These are phyloP conservation scores for Ectropis grisescens DNA, from an alignment of 1,140 invertebrate species.

Conservation along the genomic window DNA sequence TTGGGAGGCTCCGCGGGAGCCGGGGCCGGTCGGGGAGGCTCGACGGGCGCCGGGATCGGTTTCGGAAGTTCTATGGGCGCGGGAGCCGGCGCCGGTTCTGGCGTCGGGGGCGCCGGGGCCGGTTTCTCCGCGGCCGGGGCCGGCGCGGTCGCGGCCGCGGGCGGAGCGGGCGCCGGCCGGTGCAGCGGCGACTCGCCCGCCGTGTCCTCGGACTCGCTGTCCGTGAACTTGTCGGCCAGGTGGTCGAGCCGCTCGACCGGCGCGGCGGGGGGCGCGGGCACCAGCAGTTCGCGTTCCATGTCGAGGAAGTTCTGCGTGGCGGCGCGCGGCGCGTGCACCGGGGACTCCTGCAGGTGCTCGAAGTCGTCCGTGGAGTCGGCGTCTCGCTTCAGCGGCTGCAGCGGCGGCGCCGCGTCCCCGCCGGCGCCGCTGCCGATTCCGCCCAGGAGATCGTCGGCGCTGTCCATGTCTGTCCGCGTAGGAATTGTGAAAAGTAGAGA, in stretches of 20 bases:
- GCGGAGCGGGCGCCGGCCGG: constrained; percentile 28
- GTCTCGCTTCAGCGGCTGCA: constrained; percentile 67
- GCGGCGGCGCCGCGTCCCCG: constrained; percentile 14
- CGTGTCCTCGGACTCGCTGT: constrained; percentile 65
- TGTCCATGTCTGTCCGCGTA: constrained; percentile 32
- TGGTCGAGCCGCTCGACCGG: constrained; percentile 28
- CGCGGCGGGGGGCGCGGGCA: constrained; percentile 39
- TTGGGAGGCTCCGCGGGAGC: constrained; percentile 37
- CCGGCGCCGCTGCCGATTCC: constrained; percentile 32
- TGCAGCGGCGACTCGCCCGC: constrained; percentile 48
- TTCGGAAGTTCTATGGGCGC: constrained; percentile 10
- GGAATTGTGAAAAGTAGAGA: constrained; percentile 11
- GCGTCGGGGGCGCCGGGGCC: constrained; percentile 11
- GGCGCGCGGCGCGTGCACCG: constrained; percentile 33
- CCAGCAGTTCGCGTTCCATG: constrained; percentile 61
- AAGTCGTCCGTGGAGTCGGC: constrained; percentile 80
- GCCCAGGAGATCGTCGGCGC: constrained; percentile 37
- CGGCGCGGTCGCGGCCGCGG: constrained; percentile 36
- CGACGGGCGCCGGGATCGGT: constrained; percentile 14
- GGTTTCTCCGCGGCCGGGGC: constrained; percentile 26
- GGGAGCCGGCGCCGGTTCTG: constrained; percentile 4
- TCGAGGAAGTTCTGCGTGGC: constrained; percentile 70
- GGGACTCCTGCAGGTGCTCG: constrained; percentile 73
- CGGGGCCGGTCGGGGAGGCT: constrained; percentile 51
- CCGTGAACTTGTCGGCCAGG: constrained; percentile 47